Conservation (phyloP, 2,888 invertebrate genomes). For the Pseudococcus jackbeardsleyi region DNA sequence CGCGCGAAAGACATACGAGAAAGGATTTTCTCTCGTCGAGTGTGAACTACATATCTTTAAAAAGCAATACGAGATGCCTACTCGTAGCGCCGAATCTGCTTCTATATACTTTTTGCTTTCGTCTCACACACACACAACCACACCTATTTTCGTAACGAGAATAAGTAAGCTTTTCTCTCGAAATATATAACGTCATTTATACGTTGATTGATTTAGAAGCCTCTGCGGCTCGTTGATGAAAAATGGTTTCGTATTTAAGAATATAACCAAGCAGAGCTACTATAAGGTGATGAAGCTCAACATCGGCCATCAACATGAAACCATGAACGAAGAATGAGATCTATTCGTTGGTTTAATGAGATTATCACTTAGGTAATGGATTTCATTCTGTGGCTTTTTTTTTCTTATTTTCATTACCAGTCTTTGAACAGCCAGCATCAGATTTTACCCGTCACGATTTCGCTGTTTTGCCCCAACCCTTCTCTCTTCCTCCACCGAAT, state of each 20-base stretch:
- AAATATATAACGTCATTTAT: conserved; percentile 38
- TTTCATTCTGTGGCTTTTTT: not conserved
- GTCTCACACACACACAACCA: not conserved
- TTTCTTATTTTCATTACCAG: not conserved
- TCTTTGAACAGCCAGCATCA: conserved; percentile 1
- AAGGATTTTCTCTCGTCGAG: not conserved
- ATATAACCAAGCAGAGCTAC: not conserved
- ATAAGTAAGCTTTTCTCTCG: not conserved
- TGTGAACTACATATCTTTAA: conserved; percentile 30
- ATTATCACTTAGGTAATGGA: conserved; percentile 34
- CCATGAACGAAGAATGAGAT: not conserved
- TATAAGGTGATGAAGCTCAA: not conserved
- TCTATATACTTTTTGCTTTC: not conserved
- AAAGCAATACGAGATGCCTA: not conserved
- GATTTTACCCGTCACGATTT: conserved; percentile 31
- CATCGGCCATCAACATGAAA: not conserved
- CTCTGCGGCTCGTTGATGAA: not conserved
- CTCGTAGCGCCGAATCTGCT: not conserved
- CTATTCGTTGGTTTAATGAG: conserved; percentile 29
- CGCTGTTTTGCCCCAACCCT: not conserved
- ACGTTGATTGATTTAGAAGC: conserved; percentile 41
- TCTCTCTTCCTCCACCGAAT: not conserved
- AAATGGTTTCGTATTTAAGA: conserved; percentile 18
- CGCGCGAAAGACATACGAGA: not conserved
- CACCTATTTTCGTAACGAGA: not conserved